A percentile compares a stretch with the other conserved stretches of the same genome.
Conservation (phyloP, 2,888 invertebrate genomes). For the Prosopocoilus inquinatus region DNA sequence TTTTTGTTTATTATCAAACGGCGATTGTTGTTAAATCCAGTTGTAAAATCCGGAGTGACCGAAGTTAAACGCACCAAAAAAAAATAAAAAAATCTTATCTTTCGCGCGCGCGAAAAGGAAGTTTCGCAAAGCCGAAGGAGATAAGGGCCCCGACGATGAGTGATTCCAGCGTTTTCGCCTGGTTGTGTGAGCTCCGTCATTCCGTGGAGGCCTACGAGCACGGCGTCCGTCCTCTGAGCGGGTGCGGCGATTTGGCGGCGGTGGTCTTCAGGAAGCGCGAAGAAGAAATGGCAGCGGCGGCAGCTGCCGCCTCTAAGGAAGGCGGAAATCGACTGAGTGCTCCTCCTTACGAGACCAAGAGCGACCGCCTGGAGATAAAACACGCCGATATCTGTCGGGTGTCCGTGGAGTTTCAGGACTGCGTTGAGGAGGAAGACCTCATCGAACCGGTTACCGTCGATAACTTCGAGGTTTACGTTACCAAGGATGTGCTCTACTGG, state of each 20-base stretch:
- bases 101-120: background rate
- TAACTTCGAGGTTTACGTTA: slow-evolving; percentile 53
- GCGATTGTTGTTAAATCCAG: background rate
- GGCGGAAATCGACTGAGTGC: slow-evolving; percentile 18
- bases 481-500: slow-evolving; percentile 57
- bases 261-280: slow-evolving; percentile 4
- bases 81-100: no score
- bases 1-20: slow-evolving; percentile 24
- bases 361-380: slow-evolving; percentile 23
- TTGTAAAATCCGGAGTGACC: background rate
- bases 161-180: slow-evolving; percentile 37
- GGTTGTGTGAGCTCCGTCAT: slow-evolving; percentile 42
- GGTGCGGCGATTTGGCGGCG: slow-evolving; percentile 9
- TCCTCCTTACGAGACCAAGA: slow-evolving; percentile 30
- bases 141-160: slow-evolving; percentile 10
- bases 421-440: slow-evolving; percentile 29
- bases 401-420: slow-evolving; percentile 36
- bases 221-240: slow-evolving; percentile 17
- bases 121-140: slow-evolving; percentile 2
- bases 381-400: slow-evolving; percentile 36
- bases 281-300: background rate
- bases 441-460: slow-evolving; percentile 41
- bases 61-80: no score
- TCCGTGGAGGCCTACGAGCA: slow-evolving; percentile 43
- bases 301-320: slow-evolving; percentile 7